Conservation (phyloP, 1,140 invertebrate species). For the Sarcophaga bullata region DNA sequence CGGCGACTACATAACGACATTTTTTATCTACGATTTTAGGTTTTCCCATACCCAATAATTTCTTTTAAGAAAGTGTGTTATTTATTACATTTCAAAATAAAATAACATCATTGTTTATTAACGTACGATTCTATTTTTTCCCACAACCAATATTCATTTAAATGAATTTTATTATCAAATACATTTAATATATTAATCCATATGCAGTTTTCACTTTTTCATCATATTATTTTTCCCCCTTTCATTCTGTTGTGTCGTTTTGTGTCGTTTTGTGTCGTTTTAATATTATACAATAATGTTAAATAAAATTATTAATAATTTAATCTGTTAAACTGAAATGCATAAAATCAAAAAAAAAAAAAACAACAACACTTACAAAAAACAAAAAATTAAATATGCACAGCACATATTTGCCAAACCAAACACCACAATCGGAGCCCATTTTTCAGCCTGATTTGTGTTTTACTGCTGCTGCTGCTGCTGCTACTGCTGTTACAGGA, state of each 20-base stretch:
- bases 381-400: slow-evolving; percentile 81
- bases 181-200: background rate
- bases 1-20: too few species aligned
- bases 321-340: too few species aligned
- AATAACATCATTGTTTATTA: background rate
- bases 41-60: too few species aligned
- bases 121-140: slow-evolving; percentile 33
- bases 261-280: too few species aligned
- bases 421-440: slow-evolving; percentile 70
- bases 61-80: too few species aligned
- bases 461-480: slow-evolving; percentile 24
- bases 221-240: too few species aligned
- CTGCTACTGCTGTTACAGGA: background rate
- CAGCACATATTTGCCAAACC: slow-evolving; percentile 77
- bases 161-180: background rate
- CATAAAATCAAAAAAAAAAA: too few species aligned
- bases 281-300: too few species aligned
- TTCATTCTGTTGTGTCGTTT: too few species aligned
- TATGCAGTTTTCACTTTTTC: slow-evolving; percentile 30
- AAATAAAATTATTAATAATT: too few species aligned
- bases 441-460: slow-evolving; percentile 54
- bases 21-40: too few species aligned
- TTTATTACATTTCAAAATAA: background rate
- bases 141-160: background rate
- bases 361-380: slow-evolving; percentile 73